Evolutionary conservation across 2,797 vertebrate genomes (phyloP).

Genomic region (Bovichtus diacanthus): DNA sequence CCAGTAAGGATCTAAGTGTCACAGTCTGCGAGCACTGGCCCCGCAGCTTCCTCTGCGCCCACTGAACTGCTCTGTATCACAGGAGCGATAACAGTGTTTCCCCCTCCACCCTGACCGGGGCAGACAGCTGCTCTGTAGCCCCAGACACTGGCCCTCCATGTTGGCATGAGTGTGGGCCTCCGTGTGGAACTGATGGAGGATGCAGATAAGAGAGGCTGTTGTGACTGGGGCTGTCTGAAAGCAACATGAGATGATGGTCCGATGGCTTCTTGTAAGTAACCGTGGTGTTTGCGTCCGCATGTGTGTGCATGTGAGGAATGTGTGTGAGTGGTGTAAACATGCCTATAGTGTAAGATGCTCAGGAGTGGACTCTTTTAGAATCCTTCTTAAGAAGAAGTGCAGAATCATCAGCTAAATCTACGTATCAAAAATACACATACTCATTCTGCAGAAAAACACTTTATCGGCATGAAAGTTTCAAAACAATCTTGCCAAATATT

Average conservation of each 20-base stretch:
- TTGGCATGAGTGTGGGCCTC: conserved; percentile 39
- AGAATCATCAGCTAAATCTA: not conserved
- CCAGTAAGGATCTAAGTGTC: conserved; percentile 64
- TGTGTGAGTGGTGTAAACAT: conserved; percentile 11
- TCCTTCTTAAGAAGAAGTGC: not conserved
- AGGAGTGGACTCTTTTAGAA: not conserved
- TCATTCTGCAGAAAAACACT: too few relatives aligned
- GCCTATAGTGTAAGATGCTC: not conserved
- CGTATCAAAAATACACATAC: too few relatives aligned
- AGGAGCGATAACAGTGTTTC: conserved; percentile 58
- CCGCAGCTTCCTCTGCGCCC: conserved; percentile 63
- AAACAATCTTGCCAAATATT: too few relatives aligned
- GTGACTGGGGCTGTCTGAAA: conserved; percentile 57
- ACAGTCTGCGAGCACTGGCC: conserved; percentile 44
- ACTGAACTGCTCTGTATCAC: conserved; percentile 23
- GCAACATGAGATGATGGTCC: conserved; percentile 22
- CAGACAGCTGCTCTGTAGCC: conserved; percentile 29
- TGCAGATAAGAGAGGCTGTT: conserved; percentile 73
- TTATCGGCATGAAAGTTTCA: too few relatives aligned
- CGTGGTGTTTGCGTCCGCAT: conserved; percentile 28
- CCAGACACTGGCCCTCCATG: conserved; percentile 29
- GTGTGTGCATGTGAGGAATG: conserved; percentile 17
- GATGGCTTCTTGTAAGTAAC: conserved; percentile 38
- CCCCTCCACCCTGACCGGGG: conserved; percentile 50
- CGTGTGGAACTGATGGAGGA: conserved; percentile 63